Conservation (phyloP, 2,797 vertebrate genomes). For the Gambusia yucatana region DNA sequence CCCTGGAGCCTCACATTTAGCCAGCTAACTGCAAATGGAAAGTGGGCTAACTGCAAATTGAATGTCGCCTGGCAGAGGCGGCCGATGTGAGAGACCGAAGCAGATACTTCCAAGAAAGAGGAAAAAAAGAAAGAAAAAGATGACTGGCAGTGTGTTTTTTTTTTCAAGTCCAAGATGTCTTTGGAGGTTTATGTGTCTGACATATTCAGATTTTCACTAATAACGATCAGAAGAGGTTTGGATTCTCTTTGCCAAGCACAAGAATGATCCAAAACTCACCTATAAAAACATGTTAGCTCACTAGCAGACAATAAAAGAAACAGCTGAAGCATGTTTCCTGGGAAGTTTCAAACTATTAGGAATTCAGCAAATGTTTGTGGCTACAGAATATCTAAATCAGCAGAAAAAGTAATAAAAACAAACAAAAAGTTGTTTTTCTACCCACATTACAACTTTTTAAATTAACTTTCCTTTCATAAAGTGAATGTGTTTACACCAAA, state of each 20-base stretch:
- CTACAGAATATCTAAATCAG: background rate
- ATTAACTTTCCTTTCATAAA: background rate
- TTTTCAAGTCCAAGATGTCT: constrained; percentile 10
- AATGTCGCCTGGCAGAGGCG: constrained; percentile 53
- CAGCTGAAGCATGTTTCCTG: constrained; percentile 17
- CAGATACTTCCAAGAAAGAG: constrained; percentile 20
- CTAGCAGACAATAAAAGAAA: constrained; percentile 11
- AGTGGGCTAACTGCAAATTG: constrained; percentile 74
- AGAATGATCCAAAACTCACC: constrained; percentile 35
- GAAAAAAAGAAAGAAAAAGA: background rate
- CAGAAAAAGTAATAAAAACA: background rate
- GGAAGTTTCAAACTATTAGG: background rate
- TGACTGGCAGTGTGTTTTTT: constrained; percentile 28
- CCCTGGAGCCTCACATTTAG: constrained; percentile 62
- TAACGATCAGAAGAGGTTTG: background rate
- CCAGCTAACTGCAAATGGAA: constrained; percentile 75
- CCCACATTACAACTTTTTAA: background rate
- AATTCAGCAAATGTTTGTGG: background rate
- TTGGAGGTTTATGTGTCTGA: constrained; percentile 18
- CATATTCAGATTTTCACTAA: background rate
- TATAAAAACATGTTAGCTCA: constrained; percentile 48
- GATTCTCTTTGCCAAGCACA: background rate
- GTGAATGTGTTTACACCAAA: background rate
- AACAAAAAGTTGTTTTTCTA: background rate
- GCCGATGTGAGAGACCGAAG: constrained; percentile 35